Conservation (phyloP, 2,797 vertebrate species). For the Molossus molossus region DNA sequence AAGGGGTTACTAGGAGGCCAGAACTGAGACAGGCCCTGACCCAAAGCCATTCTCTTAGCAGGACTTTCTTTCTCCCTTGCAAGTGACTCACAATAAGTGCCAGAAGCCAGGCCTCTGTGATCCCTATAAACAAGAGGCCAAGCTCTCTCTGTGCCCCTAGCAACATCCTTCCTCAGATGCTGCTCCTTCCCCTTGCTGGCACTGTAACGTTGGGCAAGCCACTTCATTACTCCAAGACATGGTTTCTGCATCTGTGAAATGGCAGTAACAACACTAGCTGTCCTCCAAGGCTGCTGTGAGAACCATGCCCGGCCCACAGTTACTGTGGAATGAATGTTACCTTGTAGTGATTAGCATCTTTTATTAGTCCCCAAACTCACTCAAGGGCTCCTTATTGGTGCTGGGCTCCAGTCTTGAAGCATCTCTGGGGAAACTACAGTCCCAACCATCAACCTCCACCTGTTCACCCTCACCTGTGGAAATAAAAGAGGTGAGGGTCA, state of each 20-base stretch:
- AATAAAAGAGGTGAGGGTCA: not conserved
- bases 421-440: slow-evolving; percentile 96
- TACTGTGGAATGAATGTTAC: not conserved
- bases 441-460: slow-evolving; percentile 93
- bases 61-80: not conserved
- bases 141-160: not conserved
- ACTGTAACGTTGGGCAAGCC: not conserved
- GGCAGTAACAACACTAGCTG: not conserved
- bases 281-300: not conserved
- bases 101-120: not conserved
- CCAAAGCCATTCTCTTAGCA: not conserved
- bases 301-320: not conserved
- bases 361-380: slow-evolving; percentile 90
- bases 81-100: not conserved
- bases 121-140: not conserved
- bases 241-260: not conserved
- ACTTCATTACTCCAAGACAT: not conserved
- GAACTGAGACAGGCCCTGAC: not conserved
- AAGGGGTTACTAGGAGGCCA: not conserved
- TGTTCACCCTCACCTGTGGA: slow-evolving; percentile 92
- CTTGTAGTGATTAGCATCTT: not conserved
- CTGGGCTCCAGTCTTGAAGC: slow-evolving; percentile 91
- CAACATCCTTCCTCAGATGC: not conserved
- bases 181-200: not conserved
- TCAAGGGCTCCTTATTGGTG: slow-evolving; percentile 91